phyloP scores from a whole-genome alignment of 2,797 vertebrate species.

The Pseudotriccus pelzelni region DNA sequence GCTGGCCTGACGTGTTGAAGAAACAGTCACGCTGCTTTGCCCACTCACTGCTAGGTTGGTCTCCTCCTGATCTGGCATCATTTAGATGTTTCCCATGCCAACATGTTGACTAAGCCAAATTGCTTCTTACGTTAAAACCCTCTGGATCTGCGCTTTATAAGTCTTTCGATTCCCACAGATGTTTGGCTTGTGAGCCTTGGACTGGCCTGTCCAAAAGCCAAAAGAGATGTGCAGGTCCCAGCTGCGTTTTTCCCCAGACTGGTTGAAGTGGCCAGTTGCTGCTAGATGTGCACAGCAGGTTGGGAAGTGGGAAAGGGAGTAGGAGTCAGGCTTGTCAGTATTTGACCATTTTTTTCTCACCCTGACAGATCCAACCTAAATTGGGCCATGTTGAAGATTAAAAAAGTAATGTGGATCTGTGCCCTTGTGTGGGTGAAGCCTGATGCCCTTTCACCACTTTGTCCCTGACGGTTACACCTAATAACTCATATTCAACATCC shows the following conservation, averaged over 20 bases:
- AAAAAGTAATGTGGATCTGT: not conserved
- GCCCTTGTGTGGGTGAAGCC: not conserved
- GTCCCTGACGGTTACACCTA: not conserved
- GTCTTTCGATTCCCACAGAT: not conserved
- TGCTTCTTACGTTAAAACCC: not conserved
- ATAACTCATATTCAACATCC: not conserved
- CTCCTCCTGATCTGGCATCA: not conserved
- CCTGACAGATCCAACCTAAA: not conserved
- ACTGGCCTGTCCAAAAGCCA: not conserved
- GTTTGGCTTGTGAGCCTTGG: not conserved
- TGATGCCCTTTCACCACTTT: not conserved
- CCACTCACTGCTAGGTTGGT: not conserved
- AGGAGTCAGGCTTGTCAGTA: not conserved
- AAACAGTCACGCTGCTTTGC: not conserved
- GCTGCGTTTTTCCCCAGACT: not conserved
- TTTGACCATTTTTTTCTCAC: not conserved
- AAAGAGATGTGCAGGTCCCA: not conserved
- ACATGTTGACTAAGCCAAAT: not conserved
- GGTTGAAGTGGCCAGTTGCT: not conserved
- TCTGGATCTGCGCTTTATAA: not conserved
- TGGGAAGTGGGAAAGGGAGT: rapidly evolving
- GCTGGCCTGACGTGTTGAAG: not conserved
- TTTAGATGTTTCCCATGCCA: not conserved
- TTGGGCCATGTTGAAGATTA: not conserved
- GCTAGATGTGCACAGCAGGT: not conserved